Conservation (phyloP, 2,113 vertebrate genomes). For the Aleadryas rufinucha region DNA sequence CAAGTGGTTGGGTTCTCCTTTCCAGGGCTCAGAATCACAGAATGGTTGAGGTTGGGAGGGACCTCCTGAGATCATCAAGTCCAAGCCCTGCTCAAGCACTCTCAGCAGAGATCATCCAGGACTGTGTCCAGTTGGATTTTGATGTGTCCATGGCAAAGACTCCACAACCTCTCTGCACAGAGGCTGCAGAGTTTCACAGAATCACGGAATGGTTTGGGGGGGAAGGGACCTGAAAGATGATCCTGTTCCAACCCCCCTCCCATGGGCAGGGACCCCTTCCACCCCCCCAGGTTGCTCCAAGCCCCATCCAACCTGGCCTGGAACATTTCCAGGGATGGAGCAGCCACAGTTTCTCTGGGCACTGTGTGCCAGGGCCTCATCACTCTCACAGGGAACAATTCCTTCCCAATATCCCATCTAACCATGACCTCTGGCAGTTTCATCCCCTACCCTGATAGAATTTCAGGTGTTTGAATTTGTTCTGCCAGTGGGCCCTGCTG, state of each 20-base stretch:
- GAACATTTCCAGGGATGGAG: background rate
- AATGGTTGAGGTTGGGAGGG: background rate
- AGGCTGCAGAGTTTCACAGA: background rate
- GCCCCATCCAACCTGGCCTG: rapidly evolving
- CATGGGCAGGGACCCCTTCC: background rate
- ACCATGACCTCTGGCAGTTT: background rate
- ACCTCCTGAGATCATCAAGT: background rate
- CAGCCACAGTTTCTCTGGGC: background rate
- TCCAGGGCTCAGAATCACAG: background rate
- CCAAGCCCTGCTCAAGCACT: background rate
- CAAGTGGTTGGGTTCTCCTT: background rate
- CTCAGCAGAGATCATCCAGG: background rate
- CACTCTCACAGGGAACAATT: background rate
- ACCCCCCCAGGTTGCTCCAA: background rate
- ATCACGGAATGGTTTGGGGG: background rate
- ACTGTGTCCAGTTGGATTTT: background rate
- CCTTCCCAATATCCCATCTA: background rate
- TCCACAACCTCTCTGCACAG: background rate
- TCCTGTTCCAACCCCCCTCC: background rate
- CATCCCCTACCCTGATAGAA: background rate
- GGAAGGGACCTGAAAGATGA: background rate
- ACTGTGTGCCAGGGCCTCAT: rapidly evolving
- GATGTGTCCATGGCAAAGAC: background rate
- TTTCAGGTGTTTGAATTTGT: background rate
- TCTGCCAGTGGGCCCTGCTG: background rate